Percentiles rank a stretch among this genome's conserved stretches.
Conservation (phyloP, 1,140 invertebrate genomes). For the Drosophila nigromelanica region DNA sequence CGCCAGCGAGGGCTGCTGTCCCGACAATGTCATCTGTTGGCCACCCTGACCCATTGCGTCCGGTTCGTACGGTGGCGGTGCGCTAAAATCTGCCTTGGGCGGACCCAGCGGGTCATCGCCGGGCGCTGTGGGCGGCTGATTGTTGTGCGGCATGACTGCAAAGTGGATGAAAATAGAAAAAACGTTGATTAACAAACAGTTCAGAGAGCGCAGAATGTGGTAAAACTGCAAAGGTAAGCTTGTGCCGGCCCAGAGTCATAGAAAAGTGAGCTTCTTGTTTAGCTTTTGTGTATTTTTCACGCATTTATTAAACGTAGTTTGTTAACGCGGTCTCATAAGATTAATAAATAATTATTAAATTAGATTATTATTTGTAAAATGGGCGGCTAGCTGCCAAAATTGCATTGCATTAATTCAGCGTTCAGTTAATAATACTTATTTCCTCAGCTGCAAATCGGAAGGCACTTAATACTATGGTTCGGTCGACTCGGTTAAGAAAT, state of each 20-base stretch:
- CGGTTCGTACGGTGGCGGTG: constrained; percentile 91
- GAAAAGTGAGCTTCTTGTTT: constrained; percentile 16
- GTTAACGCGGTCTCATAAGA: constrained; percentile 31
- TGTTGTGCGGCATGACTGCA: constrained; percentile 75
- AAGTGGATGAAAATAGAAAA: background rate
- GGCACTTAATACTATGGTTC: constrained; percentile 47
- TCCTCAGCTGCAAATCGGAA: constrained; percentile 40
- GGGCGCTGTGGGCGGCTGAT: constrained; percentile 45
- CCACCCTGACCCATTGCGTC: constrained; percentile 45
- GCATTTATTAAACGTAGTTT: constrained; percentile 25
- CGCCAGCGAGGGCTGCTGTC: constrained; percentile 49
- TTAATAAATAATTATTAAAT: constrained; percentile 69
- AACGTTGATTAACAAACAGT: constrained; percentile 9
- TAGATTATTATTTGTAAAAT: constrained; percentile 40
- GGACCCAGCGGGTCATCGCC: constrained; percentile 88
- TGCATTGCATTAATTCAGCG: constrained; percentile 66
- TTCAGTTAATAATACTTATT: constrained; percentile 54
- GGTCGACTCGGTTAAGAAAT: constrained; percentile 20
- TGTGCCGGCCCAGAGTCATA: background rate
- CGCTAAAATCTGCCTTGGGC: constrained; percentile 91
- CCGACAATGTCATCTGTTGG: constrained; percentile 45
- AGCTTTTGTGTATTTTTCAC: constrained; percentile 10
- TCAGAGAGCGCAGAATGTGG: constrained; percentile 3
- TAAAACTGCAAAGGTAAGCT: background rate
- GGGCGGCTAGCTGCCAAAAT: constrained; percentile 64